Base-by-base conservation (phyloP, 2,797 vertebrate species). In the Gastrophryne carolinensis region DNA sequence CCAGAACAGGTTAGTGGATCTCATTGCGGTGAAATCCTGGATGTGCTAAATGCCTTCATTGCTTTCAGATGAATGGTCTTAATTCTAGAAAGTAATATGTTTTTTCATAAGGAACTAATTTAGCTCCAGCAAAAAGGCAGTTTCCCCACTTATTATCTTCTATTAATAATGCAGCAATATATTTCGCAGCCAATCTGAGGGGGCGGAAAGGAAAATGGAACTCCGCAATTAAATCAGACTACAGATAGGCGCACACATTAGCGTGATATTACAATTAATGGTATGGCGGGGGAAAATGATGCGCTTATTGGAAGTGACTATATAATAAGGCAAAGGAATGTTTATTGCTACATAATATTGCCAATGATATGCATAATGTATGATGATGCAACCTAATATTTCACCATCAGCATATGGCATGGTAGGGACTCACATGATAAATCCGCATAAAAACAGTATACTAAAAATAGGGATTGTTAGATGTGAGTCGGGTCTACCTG, bases 131-230 rank as follows among this genome's bases (percentile, higher is more conserved):
- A 11, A n/a, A 29, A 64, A 47, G 26, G 24, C 41, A 11, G 29
- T 23, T 67, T 47, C 32, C 19, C 23, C 44, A 30, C 35, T 41
- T 26, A 47, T 26, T 44, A 64, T 47, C 15, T n/a, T 53, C 13
- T 67, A 53, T 67, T 50, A 67, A 53, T 67, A 67, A 53, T 66
- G 29, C 63, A 50, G n/a, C 19, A 52, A 52, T 35, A 35, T 35
- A 53, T 35, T 34, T 21, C n/a, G 30, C n/a, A 19, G 17, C 7
- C n/a, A 47, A 47, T 47, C 11, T 26, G 64, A 30, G 29, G 47
- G 19, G 30, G 35, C 6, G 54, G 53, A 32, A 56, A 56, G 24
- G 12, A 56, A 27, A 15, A 56, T 30, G 13, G 8, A 56, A 30
- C 26, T n/a, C 8, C 26, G 17, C n/a, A 29, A 56, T 19, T n/a